Evolutionary conservation across 2,888 invertebrate genomes (phyloP).

Genomic region (Acleris literana): DNA sequence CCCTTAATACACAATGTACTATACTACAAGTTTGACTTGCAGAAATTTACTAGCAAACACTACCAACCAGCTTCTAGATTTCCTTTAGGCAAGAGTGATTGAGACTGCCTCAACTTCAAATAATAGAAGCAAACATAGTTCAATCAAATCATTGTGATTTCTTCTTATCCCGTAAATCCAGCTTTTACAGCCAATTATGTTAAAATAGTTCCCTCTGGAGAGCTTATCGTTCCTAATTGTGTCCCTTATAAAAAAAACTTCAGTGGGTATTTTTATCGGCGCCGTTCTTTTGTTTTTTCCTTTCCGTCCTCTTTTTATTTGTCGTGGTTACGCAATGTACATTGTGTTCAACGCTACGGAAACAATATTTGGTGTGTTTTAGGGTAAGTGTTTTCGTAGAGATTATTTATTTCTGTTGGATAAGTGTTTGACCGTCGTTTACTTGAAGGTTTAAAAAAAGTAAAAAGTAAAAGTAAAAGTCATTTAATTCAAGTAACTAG

Average conservation of each 20-base stretch:
- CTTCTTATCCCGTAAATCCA: conserved; percentile 41
- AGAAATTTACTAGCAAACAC: no score
- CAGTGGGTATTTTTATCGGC: conserved; percentile 34
- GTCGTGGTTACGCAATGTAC: conserved; percentile 35
- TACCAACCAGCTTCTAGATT: no score
- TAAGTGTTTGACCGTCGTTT: no score
- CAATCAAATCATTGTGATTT: conserved; percentile 13
- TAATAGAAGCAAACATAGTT: no score
- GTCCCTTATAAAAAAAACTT: conserved; percentile 31
- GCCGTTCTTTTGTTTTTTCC: conserved; percentile 34
- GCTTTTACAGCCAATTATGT: conserved; percentile 65
- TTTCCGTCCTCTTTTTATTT: conserved; percentile 32
- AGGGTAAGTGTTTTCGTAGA: background rate
- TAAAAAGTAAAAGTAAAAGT: no score
- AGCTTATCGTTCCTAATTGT: conserved; percentile 33
- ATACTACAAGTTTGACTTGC: no score
- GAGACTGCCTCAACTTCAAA: no score
- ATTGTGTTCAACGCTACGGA: conserved; percentile 29
- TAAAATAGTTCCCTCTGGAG: conserved; percentile 46
- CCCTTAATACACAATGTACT: no score
- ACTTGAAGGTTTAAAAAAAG: no score
- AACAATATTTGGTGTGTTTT: conserved; percentile 15
- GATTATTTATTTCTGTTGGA: background rate
- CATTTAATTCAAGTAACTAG: no score
- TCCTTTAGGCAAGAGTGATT: no score